Percentiles rank a stretch among this genome's conserved stretches.
These are phyloP conservation scores for Nezara viridula DNA, from an alignment of 2,888 invertebrate genomes.

Conservation along the genomic window DNA sequence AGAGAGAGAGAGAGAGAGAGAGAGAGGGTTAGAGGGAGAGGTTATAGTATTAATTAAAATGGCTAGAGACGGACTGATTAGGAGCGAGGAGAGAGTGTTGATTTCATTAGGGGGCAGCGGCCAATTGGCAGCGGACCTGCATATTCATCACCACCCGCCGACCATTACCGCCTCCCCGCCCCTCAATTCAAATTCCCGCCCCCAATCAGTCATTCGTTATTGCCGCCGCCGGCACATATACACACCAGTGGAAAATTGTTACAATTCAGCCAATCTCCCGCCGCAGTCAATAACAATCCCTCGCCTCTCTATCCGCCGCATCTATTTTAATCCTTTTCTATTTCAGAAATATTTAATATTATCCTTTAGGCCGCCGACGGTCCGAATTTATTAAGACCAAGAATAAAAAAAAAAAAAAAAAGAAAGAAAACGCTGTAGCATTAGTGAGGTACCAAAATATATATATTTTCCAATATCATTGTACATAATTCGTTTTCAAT, in stretches of 20 bases:
- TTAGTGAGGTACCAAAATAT: too few relatives aligned
- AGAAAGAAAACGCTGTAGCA: too few relatives aligned
- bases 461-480: too few relatives aligned
- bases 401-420: neutral
- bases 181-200: conserved; percentile 35
- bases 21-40: too few relatives aligned
- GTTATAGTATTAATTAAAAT: conserved; percentile 64
- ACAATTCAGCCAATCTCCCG: conserved; percentile 53
- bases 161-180: conserved; percentile 16
- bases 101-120: conserved; percentile 63
- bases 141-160: conserved; percentile 62
- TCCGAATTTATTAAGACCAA: neutral
- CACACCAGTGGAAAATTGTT: conserved; percentile 24
- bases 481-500: too few relatives aligned
- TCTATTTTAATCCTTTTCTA: conserved; percentile 4
- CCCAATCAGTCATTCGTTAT: conserved; percentile 59
- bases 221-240: conserved; percentile 37
- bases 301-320: neutral
- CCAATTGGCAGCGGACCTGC: conserved; percentile 65
- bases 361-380: neutral
- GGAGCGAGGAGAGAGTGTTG: conserved; percentile 60
- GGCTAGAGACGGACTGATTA: conserved; percentile 63
- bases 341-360: neutral
- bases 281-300: neutral
- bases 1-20: too few relatives aligned